Percentiles rank a stretch among this genome's conserved stretches.
phyloP scores from a whole-genome alignment of 2,888 invertebrate species.

The Epsilonema sp. region DNA sequence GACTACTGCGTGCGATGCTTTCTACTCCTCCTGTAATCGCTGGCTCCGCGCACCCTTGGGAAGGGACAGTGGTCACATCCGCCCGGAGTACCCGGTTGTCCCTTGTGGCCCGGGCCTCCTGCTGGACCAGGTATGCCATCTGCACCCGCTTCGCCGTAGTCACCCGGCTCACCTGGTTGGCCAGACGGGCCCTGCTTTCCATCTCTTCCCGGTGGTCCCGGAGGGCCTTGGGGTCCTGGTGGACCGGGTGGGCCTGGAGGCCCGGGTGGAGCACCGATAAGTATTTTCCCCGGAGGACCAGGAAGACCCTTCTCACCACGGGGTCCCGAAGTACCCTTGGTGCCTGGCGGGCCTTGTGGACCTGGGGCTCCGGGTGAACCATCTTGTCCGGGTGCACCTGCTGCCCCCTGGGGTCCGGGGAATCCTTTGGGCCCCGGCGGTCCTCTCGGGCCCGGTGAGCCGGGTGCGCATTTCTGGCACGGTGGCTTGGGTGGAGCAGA shows the following conservation, averaged over 20 bases:
- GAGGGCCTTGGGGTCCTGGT: constrained; percentile 9
- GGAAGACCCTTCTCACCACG: neutral
- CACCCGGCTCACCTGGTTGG: constrained; percentile 1
- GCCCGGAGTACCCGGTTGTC: no score
- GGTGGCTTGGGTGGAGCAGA: constrained; percentile 4
- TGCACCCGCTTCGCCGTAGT: neutral
- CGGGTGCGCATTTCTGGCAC: constrained; percentile 2
- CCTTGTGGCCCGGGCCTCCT: no score
- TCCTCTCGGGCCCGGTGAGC: neutral
- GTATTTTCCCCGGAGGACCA: neutral
- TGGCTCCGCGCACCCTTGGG: no score
- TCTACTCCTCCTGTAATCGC: no score
- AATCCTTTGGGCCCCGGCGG: constrained; percentile 2
- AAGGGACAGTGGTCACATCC: no score
- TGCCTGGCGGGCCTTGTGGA: neutral
- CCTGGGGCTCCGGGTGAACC: neutral
- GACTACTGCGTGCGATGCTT: no score
- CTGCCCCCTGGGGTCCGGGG: neutral
- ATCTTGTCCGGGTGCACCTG: neutral
- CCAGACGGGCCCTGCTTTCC: constrained; percentile 7
- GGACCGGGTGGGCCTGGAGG: constrained; percentile 6
- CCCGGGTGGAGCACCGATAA: neutral
- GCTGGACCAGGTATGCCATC: no score
- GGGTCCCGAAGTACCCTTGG: neutral
- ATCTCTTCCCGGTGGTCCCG: constrained; percentile 8